These are phyloP conservation scores for Drosophila kurseongensis DNA, from an alignment of 1,140 invertebrate genomes.

Conservation along the genomic window DNA sequence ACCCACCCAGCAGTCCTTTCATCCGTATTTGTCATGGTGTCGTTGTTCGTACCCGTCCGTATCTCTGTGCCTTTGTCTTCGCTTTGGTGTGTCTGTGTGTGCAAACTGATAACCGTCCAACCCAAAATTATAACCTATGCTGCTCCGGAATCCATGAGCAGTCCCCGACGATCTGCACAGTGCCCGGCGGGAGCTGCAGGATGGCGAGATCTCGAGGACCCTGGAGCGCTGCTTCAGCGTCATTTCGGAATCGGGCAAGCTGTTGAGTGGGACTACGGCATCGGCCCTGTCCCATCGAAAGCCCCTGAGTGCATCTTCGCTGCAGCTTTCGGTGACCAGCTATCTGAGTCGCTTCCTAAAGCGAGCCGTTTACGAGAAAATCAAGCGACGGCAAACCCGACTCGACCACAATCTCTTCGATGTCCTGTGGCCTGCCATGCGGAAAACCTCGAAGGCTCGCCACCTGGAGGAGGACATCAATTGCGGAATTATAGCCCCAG, in stretches of 20 bases:
- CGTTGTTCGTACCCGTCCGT: conserved; percentile 16
- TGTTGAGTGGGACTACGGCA: conserved; percentile 68
- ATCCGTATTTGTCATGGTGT: conserved; percentile 27
- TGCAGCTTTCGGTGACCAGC: conserved; percentile 87
- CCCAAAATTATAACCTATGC: conserved; percentile 58
- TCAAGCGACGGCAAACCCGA: conserved; percentile 89
- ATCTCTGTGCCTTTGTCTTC: conserved; percentile 15
- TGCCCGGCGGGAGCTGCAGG: conserved; percentile 88
- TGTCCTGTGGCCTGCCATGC: conserved; percentile 92
- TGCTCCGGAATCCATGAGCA: conserved; percentile 69
- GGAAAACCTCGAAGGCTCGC: conserved; percentile 86
- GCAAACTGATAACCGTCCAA: conserved; percentile 64
- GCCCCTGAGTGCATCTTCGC: conserved; percentile 86
- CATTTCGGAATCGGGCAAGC: conserved; percentile 86
- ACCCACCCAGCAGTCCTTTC: conserved; percentile 32
- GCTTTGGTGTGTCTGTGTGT: conserved; percentile 38
- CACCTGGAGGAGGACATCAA: conserved; percentile 89
- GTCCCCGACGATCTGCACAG: conserved; percentile 89
- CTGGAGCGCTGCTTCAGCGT: conserved; percentile 90
- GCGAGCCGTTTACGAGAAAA: conserved; percentile 88
- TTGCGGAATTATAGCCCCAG: conserved; percentile 90
- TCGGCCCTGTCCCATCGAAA: conserved; percentile 84
- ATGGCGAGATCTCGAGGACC: conserved; percentile 88
- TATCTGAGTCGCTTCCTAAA: conserved; percentile 89
- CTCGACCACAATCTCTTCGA: conserved; percentile 92